Percentiles rank a stretch among this genome's conserved stretches.
Evolutionary conservation across 2,113 vertebrate species (phyloP).

Genomic region (Nothoprocta pentlandii): DNA sequence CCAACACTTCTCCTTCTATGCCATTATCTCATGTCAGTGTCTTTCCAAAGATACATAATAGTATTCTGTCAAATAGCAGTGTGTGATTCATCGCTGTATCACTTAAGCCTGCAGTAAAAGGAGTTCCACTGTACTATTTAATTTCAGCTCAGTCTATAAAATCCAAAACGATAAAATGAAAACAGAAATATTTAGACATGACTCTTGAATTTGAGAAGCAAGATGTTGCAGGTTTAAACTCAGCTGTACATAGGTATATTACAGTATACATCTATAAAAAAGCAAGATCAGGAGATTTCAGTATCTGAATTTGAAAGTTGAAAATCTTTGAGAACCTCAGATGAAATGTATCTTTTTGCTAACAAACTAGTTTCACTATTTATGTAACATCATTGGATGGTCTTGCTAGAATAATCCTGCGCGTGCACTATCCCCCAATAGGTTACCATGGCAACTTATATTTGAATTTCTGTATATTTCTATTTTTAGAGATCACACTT

Average conservation of each 20-base stretch:
- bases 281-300: neutral
- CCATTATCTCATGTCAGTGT: neutral
- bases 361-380: slow-evolving; percentile 56
- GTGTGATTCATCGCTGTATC: neutral
- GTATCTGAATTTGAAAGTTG: neutral
- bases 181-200: neutral
- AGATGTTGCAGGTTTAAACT: neutral
- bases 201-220: neutral
- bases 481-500: slow-evolving; percentile 76
- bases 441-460: slow-evolving; percentile 82
- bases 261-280: neutral
- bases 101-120: neutral
- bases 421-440: slow-evolving; percentile 71
- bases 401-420: slow-evolving; percentile 65
- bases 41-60: neutral
- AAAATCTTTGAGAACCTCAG: neutral
- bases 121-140: neutral
- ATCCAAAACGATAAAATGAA: neutral
- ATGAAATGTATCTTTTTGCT: slow-evolving; percentile 9
- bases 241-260: neutral
- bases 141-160: neutral
- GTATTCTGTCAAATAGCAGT: neutral
- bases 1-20: neutral
- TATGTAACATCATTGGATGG: slow-evolving; percentile 69
- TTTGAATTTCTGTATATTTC: slow-evolving; percentile 80